Conservation (phyloP, 1,140 invertebrate species). For the Oedothorax gibbosus region DNA sequence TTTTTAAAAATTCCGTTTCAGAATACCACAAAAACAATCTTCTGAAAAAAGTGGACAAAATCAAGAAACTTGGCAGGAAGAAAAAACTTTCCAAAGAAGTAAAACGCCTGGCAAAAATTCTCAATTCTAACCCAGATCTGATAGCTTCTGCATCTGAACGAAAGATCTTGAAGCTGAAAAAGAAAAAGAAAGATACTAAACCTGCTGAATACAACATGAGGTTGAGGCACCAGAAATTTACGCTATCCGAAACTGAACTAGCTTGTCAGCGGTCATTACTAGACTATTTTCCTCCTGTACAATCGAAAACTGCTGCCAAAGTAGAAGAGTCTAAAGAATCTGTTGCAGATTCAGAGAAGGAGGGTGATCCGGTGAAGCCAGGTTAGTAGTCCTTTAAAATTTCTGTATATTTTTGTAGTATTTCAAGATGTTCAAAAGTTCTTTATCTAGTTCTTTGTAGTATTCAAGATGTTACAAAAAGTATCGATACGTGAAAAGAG, state of each 20-base stretch:
- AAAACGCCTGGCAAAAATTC: constrained; percentile 47
- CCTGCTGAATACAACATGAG: constrained; percentile 34
- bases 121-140: constrained; percentile 43
- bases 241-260: constrained; percentile 18
- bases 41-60: constrained; percentile 44
- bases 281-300: background rate
- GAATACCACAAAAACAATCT: constrained; percentile 34
- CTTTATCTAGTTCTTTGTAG: too few species aligned
- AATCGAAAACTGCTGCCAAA: background rate
- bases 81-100: constrained; percentile 51
- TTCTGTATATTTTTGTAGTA: too few species aligned
- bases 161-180: constrained; percentile 49
- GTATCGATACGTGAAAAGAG: too few species aligned
- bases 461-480: too few species aligned
- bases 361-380: background rate
- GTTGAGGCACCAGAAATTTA: constrained; percentile 46
- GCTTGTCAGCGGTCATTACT: constrained; percentile 21
- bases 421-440: too few species aligned
- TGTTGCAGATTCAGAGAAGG: background rate
- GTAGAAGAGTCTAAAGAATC: background rate
- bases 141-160: constrained; percentile 43
- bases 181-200: constrained; percentile 38
- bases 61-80: constrained; percentile 30
- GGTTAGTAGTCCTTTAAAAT: too few species aligned
- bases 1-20: constrained; percentile 4